Conservation (phyloP, 2,888 invertebrate species). For the Sarcophaga carnaria region DNA sequence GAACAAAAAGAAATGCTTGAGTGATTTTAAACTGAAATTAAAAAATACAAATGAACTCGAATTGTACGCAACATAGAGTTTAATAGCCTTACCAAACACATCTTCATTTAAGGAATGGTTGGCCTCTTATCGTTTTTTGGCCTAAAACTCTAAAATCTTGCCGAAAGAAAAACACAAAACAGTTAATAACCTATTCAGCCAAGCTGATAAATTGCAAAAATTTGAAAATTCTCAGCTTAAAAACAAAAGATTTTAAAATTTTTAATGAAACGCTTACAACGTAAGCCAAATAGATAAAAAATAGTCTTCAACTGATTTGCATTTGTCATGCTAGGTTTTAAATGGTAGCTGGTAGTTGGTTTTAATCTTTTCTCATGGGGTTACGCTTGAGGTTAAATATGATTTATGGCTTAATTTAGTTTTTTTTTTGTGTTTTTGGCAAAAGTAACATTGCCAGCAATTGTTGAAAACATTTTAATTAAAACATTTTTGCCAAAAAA, state of each 20-base stretch:
- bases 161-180: constrained; percentile 22
- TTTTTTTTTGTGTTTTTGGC: constrained; percentile 28
- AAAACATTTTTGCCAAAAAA: constrained; percentile 46
- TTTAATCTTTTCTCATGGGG: constrained; percentile 22
- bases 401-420: constrained; percentile 50
- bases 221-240: not conserved
- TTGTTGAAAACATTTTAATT: constrained; percentile 45
- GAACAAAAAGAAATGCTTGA: constrained; percentile 60
- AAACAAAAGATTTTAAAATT: constrained; percentile 26
- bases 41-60: constrained; percentile 50
- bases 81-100: not conserved
- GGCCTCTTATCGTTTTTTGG: not conserved
- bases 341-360: constrained; percentile 33
- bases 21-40: constrained; percentile 55
- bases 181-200: constrained; percentile 65
- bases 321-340: constrained; percentile 39
- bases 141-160: not conserved
- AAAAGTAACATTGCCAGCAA: constrained; percentile 43
- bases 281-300: not conserved
- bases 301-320: constrained; percentile 33
- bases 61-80: constrained; percentile 13
- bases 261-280: constrained; percentile 8
- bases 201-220: constrained; percentile 58
- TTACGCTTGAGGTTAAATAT: constrained; percentile 59
- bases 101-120: too few species aligned